A percentile compares a stretch with the other conserved stretches of the same genome.
Conservation (phyloP, 2,888 invertebrate genomes). For the Troglohyphantes excavatus region DNA sequence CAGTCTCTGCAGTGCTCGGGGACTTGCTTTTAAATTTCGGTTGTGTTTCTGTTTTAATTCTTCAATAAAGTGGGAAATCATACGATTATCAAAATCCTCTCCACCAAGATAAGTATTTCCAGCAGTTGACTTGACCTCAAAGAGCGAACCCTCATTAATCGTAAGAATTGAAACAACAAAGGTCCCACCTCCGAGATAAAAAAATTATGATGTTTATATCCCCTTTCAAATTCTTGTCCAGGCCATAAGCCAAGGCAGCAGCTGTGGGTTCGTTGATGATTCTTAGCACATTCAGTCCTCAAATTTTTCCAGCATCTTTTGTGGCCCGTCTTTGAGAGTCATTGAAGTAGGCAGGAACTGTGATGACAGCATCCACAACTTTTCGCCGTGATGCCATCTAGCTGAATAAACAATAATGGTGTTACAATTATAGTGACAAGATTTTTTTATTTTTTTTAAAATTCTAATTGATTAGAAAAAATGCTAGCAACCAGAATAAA, state of each 20-base stretch:
- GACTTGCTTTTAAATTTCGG: constrained; percentile 85
- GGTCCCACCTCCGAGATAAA: constrained; percentile 35
- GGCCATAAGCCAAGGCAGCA: constrained; percentile 41
- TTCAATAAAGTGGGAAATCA: constrained; percentile 86
- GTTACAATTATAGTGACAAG: no score
- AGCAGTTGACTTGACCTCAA: constrained; percentile 91
- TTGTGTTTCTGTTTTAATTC: constrained; percentile 86
- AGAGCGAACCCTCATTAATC: constrained; percentile 84
- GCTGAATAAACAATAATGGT: no score
- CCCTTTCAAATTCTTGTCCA: constrained; percentile 30
- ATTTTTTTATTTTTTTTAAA: no score
- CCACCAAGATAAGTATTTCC: constrained; percentile 92
- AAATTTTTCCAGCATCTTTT: constrained; percentile 86
- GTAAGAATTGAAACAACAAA: constrained; percentile 28
- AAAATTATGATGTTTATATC: constrained; percentile 28
- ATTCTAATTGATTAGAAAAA: no score
- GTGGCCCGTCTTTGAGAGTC: constrained; percentile 82
- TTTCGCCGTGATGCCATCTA: no score
- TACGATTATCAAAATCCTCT: constrained; percentile 87
- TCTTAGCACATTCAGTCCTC: background rate
- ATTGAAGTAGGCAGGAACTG: constrained; percentile 80
- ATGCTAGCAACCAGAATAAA: no score
- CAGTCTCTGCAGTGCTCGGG: no score
- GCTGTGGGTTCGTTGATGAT: constrained; percentile 43
- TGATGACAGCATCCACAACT: no score